These are phyloP conservation scores for Balaenoptera acutorostrata DNA, from an alignment of 2,113 vertebrate genomes.

Conservation along the genomic window DNA sequence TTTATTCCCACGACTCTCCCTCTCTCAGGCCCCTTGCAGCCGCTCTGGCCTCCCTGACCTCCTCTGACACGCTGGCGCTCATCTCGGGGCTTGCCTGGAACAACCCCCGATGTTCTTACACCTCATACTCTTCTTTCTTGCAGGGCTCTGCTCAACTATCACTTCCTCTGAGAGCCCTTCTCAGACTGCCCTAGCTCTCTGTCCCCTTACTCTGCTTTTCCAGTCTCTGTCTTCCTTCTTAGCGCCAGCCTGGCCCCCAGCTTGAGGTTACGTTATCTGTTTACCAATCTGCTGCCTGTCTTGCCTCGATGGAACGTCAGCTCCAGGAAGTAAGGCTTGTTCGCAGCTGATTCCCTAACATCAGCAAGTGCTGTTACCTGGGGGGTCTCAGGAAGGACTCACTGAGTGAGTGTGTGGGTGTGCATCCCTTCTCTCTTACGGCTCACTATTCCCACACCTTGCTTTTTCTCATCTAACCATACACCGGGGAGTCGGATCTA, in stretches of 20 bases:
- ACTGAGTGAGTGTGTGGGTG: rapidly evolving
- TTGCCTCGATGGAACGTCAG: background rate
- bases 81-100: background rate
- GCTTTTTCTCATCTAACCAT: background rate
- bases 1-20: background rate
- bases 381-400: too few species aligned
- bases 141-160: background rate
- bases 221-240: background rate
- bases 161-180: background rate
- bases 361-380: rapidly evolving
- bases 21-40: background rate
- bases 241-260: background rate
- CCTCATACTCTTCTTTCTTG: background rate
- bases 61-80: background rate
- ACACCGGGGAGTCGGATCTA: background rate
- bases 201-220: background rate
- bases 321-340: rapidly evolving
- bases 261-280: background rate
- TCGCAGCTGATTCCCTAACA: background rate
- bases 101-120: background rate
- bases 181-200: background rate
- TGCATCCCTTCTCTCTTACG: background rate
- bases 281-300: background rate
- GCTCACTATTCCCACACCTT: background rate
- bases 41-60: background rate